Evolutionary conservation across 2,113 vertebrate species (phyloP), one percentile per base, ranked within the genome.

Genomic region (Poeciliopsis occidentalis): DNA sequence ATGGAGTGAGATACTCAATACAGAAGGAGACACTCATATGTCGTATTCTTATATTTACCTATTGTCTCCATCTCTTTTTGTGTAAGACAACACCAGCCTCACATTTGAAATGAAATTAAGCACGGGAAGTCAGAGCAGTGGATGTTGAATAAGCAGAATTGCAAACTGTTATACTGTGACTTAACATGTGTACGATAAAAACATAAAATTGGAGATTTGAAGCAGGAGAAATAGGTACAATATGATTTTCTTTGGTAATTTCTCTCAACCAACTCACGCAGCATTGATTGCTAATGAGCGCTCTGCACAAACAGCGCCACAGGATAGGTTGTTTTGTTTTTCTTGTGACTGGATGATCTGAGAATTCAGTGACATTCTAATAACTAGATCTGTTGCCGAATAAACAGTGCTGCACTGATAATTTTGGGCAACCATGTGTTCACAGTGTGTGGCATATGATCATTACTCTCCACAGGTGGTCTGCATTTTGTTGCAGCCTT

Each of bases 1-100:
- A 73, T 68, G 63, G 73, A 80, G 81, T 4, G 71, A 67, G 61
- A 73, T 69, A 85, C 69, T 82, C 85, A 88, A 88, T 78, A 82
- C 69, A 82, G 75, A 81, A 69, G 71, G 73, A 62, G 77, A 84
- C 81, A 67, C 79, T 78, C 78, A 90, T 88, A 47, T 47, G 13
- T 47, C 8, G 24, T 54, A 8, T 24, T 54, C 22, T 54, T 24
- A 24, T 24, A 54, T 24, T 54, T 89, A 87, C 69, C 75, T 89
- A 81, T 88, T 79, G 87, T 86, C 13, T 19, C 12, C 39, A 41
- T 41, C 12, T 47, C 44, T 47, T 19, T 34, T 86, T 87, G 71
- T 70, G 57, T 47, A 57, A 71, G 76, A 67, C 60, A 69, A 61
- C 68, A 79, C 67, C 54, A 60, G 78, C 75, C 79, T 66, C 68